Percentiles rank a stretch among this genome's conserved stretches.
These are phyloP conservation scores for Anthonomus grandis DNA, from an alignment of 1,140 invertebrate genomes.

Conservation along the genomic window DNA sequence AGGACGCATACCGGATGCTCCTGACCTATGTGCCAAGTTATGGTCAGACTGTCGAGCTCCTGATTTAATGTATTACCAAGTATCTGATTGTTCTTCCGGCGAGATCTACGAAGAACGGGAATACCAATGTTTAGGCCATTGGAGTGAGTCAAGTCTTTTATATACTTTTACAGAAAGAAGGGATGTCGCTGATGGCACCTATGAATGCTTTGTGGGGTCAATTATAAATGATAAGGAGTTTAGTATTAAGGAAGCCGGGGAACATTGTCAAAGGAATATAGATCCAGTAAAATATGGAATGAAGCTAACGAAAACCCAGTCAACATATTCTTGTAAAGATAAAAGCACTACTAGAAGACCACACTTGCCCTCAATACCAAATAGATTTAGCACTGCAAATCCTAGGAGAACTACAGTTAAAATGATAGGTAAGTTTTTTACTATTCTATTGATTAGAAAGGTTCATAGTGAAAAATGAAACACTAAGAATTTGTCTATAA, in stretches of 20 bases:
- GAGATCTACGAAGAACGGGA: conserved; percentile 69
- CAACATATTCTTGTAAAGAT: conserved; percentile 27
- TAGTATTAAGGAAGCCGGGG: conserved; percentile 65
- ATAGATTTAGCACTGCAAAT: conserved; percentile 14
- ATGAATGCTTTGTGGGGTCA: conserved; percentile 70
- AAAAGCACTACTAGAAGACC: conserved; percentile 16
- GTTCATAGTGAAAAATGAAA: too few species aligned
- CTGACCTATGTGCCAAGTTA: conserved; percentile 66
- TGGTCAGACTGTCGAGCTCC: conserved; percentile 67
- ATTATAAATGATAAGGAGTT: conserved; percentile 61
- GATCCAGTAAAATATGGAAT: conserved; percentile 62
- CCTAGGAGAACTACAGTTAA: conserved; percentile 16
- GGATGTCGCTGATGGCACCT: conserved; percentile 57
- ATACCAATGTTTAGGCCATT: conserved; percentile 69
- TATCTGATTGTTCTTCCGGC: conserved; percentile 59
- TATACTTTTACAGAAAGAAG: conserved; percentile 69
- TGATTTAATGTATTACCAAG: conserved; percentile 71
- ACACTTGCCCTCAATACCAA: background rate
- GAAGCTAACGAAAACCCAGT: conserved; percentile 52
- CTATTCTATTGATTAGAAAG: background rate
- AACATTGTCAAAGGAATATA: conserved; percentile 63
- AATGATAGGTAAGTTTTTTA: conserved; percentile 17
- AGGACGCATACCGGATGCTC: conserved; percentile 63
- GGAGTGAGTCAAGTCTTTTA: conserved; percentile 63
- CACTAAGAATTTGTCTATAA: too few species aligned